Percentiles rank a stretch among this genome's conserved stretches.
Conservation (phyloP, 2,113 vertebrate species). For the Leptodactylus fuscus region DNA sequence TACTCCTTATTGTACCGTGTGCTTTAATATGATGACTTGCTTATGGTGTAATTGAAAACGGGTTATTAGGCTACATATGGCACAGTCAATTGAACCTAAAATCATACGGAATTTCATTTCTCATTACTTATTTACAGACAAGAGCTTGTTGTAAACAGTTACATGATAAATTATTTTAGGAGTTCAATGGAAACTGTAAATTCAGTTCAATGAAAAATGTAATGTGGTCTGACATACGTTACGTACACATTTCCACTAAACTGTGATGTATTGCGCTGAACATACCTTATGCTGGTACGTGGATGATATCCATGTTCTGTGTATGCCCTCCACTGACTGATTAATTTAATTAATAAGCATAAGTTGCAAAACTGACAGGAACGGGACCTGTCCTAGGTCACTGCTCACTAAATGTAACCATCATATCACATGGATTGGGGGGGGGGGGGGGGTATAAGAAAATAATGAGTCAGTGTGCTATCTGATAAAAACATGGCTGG, state of each 20-base stretch:
- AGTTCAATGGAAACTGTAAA: constrained; percentile 60
- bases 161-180: constrained; percentile 60
- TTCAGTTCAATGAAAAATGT: constrained; percentile 62
- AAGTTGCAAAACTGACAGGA: too few species aligned
- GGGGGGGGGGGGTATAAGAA: too few species aligned
- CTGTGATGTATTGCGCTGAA: constrained; percentile 62
- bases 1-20: background rate
- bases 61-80: constrained; percentile 15
- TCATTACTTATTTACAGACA: constrained; percentile 9
- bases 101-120: constrained; percentile 60
- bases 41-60: constrained; percentile 1
- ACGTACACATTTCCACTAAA: constrained; percentile 65
- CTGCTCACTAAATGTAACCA: too few species aligned
- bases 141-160: constrained; percentile 59
- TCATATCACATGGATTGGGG: too few species aligned
- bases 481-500: too few species aligned
- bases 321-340: too few species aligned
- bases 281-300: constrained; percentile 62
- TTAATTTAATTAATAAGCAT: too few species aligned
- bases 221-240: constrained; percentile 60
- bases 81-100: constrained; percentile 45
- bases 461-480: too few species aligned
- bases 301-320: too few species aligned
- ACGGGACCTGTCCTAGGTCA: too few species aligned
- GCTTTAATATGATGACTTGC: constrained; percentile 20